Evolutionary conservation across 2,113 vertebrate species (phyloP).

Genomic region (Actenoides lindsayi): DNA sequence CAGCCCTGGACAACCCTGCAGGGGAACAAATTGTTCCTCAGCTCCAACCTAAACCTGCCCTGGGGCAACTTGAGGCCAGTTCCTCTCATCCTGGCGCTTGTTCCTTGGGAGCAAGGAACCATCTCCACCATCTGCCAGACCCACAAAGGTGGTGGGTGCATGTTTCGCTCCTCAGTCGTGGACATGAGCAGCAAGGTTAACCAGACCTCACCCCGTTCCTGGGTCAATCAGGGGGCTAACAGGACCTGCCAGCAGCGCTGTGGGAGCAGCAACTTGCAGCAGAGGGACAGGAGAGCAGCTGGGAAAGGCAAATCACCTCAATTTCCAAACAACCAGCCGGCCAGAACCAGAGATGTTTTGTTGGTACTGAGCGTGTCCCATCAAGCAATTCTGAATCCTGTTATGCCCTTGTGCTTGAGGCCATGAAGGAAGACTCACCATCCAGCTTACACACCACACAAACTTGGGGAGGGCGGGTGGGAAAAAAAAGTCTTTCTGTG

Average conservation of each 20-base stretch:
- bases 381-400: neutral
- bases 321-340: neutral
- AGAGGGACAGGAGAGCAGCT: neutral
- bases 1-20: no score
- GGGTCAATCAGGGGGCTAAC: neutral
- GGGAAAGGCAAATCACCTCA: neutral
- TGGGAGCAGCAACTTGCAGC: no score
- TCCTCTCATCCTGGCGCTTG: no score
- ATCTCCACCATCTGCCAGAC: no score
- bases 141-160: no score
- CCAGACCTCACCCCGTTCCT: rapidly evolving
- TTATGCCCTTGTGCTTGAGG: neutral
- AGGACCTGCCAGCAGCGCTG: neutral
- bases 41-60: no score
- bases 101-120: no score
- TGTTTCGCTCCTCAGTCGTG: neutral
- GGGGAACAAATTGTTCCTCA: no score
- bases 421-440: neutral
- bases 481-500: neutral
- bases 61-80: no score
- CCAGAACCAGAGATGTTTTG: neutral
- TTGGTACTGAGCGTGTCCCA: neutral
- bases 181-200: neutral
- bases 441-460: neutral
- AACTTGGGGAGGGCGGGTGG: no score